Evolutionary conservation across 2,797 vertebrate genomes (phyloP).

Genomic region (Austrolebias charrua): DNA sequence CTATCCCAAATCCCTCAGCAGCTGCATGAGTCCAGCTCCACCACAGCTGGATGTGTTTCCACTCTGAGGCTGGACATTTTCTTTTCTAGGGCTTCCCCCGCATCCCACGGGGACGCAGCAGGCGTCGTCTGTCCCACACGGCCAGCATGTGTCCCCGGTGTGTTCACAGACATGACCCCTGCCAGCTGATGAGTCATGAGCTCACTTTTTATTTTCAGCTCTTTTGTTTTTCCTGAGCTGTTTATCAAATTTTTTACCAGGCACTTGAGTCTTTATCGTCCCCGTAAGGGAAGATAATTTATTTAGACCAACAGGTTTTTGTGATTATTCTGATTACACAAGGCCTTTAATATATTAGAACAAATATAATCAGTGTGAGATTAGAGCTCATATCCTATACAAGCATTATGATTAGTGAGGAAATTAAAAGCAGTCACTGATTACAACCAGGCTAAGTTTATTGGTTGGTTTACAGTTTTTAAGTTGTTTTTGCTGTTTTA

Average conservation of each 20-base stretch:
- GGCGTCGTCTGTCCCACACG: conserved; percentile 58
- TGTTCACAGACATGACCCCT: conserved; percentile 22
- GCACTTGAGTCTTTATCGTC: background rate
- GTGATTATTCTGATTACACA: background rate
- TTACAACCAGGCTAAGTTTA: too few species aligned
- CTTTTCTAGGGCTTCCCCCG: conserved; percentile 53
- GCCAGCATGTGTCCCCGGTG: conserved; percentile 44
- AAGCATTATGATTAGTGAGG: background rate
- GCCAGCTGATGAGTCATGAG: conserved; percentile 51
- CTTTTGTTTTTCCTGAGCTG: conserved; percentile 6
- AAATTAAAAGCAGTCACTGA: background rate
- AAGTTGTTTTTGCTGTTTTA: too few species aligned
- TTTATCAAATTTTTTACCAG: conserved; percentile 3
- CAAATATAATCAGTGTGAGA: background rate
- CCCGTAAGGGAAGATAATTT: background rate
- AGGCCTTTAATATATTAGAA: background rate
- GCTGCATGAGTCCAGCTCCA: conserved; percentile 29
- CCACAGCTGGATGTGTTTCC: conserved; percentile 56
- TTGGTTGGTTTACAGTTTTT: too few species aligned
- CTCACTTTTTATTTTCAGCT: conserved; percentile 41
- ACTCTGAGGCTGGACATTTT: conserved; percentile 43
- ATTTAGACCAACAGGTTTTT: background rate
- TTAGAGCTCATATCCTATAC: background rate
- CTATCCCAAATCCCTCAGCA: conserved; percentile 56
- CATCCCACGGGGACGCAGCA: conserved; percentile 48